Percentiles rank a stretch among this genome's conserved stretches.
Evolutionary conservation across 2,797 vertebrate species (phyloP).

Genomic region (Melanotaenia parkinsoni): DNA sequence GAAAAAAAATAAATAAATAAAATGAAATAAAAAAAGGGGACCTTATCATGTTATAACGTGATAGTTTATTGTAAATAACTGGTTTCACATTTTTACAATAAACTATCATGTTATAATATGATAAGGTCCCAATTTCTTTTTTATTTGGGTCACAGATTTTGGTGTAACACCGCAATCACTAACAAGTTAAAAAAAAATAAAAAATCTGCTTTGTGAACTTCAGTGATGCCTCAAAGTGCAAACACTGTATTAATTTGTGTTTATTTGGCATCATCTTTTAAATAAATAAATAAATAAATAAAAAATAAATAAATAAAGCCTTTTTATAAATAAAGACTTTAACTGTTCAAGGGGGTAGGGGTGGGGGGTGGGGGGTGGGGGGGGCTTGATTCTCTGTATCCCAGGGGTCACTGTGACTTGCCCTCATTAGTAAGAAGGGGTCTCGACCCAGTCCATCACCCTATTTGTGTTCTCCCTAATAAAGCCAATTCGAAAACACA

Average conservation of each 20-base stretch:
- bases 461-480: conserved; percentile 54
- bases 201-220: background rate
- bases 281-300: background rate
- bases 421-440: conserved; percentile 75
- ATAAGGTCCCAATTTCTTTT: too few species aligned
- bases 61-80: too few species aligned
- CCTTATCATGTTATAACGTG: too few species aligned
- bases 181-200: background rate
- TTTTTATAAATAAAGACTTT: too few species aligned
- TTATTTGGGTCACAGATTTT: too few species aligned
- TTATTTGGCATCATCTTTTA: background rate
- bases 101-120: too few species aligned
- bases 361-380: background rate
- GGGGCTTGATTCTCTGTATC: conserved; percentile 52
- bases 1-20: too few species aligned
- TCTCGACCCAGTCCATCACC: conserved; percentile 58
- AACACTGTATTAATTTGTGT: conserved; percentile 1
- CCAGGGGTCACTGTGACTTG: conserved; percentile 65
- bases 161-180: background rate
- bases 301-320: too few species aligned
- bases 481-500: conserved; percentile 70
- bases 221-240: background rate
- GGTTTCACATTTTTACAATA: too few species aligned
- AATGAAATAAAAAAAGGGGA: too few species aligned
- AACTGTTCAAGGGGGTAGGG: too few species aligned